Evolutionary conservation across 2,797 vertebrate species (phyloP), one percentile per base, ranked within the genome.

Genomic region (Schizopygopsis malacanthus): DNA sequence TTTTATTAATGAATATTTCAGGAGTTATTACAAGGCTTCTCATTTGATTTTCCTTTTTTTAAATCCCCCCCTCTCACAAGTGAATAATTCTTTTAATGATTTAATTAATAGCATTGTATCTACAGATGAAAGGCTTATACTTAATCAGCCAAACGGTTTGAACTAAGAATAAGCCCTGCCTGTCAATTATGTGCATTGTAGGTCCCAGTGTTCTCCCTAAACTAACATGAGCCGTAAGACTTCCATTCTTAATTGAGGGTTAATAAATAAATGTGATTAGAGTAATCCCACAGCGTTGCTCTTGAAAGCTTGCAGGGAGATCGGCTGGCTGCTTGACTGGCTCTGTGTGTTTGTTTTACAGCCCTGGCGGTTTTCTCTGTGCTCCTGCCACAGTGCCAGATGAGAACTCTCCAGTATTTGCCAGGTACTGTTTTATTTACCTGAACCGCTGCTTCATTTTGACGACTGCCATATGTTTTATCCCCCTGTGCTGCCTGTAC

Each of bases 381-480:
- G 90, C 91, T 92, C 86, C 87, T 87, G 70, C 88, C 91, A 91
- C 92, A 76, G 86, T 92, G 94, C 94, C 95, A 95, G 94, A 91
- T 89, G 92, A 93, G 91, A 92, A 90, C 92, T 91, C 86, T 91
- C 90, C 91, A 92, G 89, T 90, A 90, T 91, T 91, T 93, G 85
- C 95, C 95, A 95, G 91, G 89, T 95, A 90, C 92, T 95, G 93
- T 95, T 96, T 96, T 95, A 96, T 97, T 96, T 96, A 97, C 95
- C 93, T 93, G 90, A 93, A 91, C 88, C 85, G 75, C 95, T 91
- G 94, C 93, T 86, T 86, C n/a, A 89, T 94, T 95, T 90, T 95
- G 92, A 70, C 76, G 78, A 94, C 86, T 92, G 92, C 95, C 96
- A 97, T 97, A 96, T 97, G 96, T 95, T 86, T 87, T 92, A 94